These are phyloP conservation scores for Protosalanx chinensis DNA, from an alignment of 2,797 vertebrate species.

Conservation along the genomic window DNA sequence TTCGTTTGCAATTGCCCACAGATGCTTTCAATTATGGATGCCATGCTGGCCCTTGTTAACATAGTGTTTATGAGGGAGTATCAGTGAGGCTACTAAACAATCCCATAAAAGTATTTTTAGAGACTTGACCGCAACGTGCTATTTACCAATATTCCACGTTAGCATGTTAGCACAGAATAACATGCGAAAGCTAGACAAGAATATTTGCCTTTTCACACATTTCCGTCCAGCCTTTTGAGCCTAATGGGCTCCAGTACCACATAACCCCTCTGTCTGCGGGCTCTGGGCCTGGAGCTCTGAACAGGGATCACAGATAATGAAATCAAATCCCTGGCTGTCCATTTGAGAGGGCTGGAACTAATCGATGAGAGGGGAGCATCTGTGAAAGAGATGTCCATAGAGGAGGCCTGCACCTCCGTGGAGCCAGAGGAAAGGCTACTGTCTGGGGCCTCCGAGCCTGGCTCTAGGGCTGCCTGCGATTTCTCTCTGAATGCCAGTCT, in stretches of 20 bases:
- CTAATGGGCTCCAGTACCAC: neutral
- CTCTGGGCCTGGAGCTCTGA: constrained; percentile 56
- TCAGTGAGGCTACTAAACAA: neutral
- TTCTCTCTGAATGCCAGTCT: constrained; percentile 20
- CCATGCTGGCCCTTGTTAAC: neutral
- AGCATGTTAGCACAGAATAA: neutral
- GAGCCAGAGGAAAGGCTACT: constrained; percentile 67
- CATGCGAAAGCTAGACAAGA: neutral
- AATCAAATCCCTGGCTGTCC: constrained; percentile 74
- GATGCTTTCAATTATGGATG: neutral
- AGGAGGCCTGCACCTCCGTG: constrained; percentile 59
- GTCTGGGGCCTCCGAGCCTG: constrained; percentile 57
- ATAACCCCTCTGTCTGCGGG: constrained; percentile 58
- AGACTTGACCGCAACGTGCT: neutral
- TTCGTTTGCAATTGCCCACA: neutral
- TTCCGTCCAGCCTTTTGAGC: neutral
- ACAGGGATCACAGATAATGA: constrained; percentile 69
- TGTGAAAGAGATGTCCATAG: constrained; percentile 72
- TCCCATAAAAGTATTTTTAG: neutral
- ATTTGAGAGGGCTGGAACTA: constrained; percentile 73
- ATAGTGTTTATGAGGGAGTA: neutral
- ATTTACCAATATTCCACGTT: neutral
- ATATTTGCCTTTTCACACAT: neutral
- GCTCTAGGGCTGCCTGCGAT: neutral
- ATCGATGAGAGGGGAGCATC: constrained; percentile 74